Base-by-base conservation (phyloP, 2,113 vertebrate genomes). In the Datnioides undecimradiatus region DNA sequence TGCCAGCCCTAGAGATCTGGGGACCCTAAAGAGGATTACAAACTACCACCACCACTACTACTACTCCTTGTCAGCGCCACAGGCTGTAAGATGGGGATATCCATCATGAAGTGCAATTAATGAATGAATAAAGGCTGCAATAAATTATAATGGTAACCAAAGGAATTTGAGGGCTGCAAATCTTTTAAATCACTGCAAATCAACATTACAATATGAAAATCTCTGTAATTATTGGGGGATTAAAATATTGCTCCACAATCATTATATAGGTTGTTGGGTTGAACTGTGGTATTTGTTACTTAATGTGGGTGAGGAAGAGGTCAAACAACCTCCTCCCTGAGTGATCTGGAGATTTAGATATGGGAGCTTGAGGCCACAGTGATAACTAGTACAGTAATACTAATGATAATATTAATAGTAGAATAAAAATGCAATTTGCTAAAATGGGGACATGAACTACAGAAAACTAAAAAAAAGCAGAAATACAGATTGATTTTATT, bases 401-500 rank as follows among this genome's bases (percentile, higher is more conserved):
- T 16, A 4, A 27, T 25, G 40, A 5, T 23, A 25, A 2, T n/a
- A 57, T 58, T 16, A 41, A 48, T 12, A 51, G 57, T 34, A 63
- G 21, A 69, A 57, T 25, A 34, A 6, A 48, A 36, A 54, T 8
- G 19, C 14, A 31, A 19, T 49, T 66, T 48, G 66, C n/a, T 29
- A n/a, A 69, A 88, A 52, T 11, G 36, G 29, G 23, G 13, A 59
- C 21, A 45, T 58, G 62, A 58, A 55, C 8, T 21, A 21, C 49
- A 68, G 21, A 43, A 31, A 34, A 38, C 1, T n/a, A 17, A n/a
- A 73, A 29, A 72, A 48, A 43, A 29, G 43, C n/a, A 38, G 58
- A 29, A 36, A 65, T 46, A 38, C 74, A 55, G 67, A 90, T 82
- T 90, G 84, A 92, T 92, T 89, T 76, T 45, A 65, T 84, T 84